Evolutionary conservation across 2,888 invertebrate species (phyloP).

Genomic region (Clepsis dumicolana): DNA sequence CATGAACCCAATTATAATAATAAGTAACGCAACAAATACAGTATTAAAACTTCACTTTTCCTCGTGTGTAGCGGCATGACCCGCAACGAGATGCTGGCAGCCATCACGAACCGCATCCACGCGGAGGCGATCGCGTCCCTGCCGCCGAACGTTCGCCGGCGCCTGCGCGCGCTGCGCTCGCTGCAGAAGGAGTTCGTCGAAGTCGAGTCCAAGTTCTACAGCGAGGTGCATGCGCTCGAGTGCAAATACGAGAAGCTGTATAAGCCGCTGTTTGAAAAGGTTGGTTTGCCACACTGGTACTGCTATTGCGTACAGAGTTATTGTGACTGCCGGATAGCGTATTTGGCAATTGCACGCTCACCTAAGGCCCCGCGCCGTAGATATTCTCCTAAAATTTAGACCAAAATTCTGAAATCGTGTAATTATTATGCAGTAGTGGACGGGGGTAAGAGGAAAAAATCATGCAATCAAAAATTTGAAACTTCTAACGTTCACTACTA

Average conservation of each 20-base stretch:
- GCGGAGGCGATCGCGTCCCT: slow-evolving; percentile 87
- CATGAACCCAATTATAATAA: no score
- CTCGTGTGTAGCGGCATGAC: slow-evolving; percentile 69
- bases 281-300: slow-evolving; percentile 52
- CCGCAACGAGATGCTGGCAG: slow-evolving; percentile 86
- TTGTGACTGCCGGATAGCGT: no score
- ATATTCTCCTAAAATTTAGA: no score
- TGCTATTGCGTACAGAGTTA: no score
- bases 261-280: slow-evolving; percentile 92
- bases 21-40: no score
- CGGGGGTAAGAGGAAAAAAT: no score
- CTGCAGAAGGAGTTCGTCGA: slow-evolving; percentile 94
- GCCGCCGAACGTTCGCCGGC: slow-evolving; percentile 91
- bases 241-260: slow-evolving; percentile 94
- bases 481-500: no score
- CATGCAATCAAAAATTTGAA: no score
- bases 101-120: slow-evolving; percentile 86
- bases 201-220: slow-evolving; percentile 96
- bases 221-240: slow-evolving; percentile 97
- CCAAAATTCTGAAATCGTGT: no score
- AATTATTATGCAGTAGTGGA: no score
- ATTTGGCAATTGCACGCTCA: no score
- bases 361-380: no score
- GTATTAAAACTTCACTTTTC: not conserved
- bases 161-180: slow-evolving; percentile 94